These are phyloP conservation scores for Cynocephalus volans DNA, from an alignment of 2,113 vertebrate species.

Conservation along the genomic window DNA sequence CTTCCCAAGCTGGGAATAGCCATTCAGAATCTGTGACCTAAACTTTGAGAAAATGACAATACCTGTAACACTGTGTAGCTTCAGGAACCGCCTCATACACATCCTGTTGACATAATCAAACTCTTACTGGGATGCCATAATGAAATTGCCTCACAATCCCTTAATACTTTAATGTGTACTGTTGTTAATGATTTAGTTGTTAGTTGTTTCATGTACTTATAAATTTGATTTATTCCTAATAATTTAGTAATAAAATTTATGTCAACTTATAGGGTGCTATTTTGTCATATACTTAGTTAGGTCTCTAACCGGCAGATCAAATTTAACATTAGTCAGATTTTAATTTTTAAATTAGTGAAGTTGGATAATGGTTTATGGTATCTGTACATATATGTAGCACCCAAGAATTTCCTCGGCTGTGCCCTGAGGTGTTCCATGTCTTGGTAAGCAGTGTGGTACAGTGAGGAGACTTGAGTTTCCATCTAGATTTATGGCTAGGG, in stretches of 20 bases:
- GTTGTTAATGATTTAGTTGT: constrained; percentile 48
- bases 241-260: constrained; percentile 49
- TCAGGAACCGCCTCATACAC: not conserved
- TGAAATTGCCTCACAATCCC: not conserved
- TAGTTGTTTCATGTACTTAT: constrained; percentile 53
- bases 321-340: constrained; percentile 25
- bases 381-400: not conserved
- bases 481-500: not conserved
- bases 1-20: not conserved
- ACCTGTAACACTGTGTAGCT: not conserved
- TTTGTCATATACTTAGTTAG: constrained; percentile 38
- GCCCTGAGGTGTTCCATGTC: not conserved
- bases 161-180: constrained; percentile 8
- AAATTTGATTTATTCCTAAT: constrained; percentile 45
- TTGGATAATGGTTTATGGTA: not conserved
- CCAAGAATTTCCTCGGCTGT: constrained; percentile 21
- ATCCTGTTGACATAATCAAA: not conserved
- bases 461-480: not conserved
- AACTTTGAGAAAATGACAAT: not conserved
- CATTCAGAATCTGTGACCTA: constrained; percentile 32
- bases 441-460: not conserved
- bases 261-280: not conserved
- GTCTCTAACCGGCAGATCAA: constrained; percentile 45
- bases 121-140: not conserved
- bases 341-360: constrained; percentile 58